Percentiles rank a stretch among this genome's conserved stretches.
These are phyloP conservation scores for Anolis carolinensis DNA, from an alignment of 2,113 vertebrate genomes.

Conservation along the genomic window DNA sequence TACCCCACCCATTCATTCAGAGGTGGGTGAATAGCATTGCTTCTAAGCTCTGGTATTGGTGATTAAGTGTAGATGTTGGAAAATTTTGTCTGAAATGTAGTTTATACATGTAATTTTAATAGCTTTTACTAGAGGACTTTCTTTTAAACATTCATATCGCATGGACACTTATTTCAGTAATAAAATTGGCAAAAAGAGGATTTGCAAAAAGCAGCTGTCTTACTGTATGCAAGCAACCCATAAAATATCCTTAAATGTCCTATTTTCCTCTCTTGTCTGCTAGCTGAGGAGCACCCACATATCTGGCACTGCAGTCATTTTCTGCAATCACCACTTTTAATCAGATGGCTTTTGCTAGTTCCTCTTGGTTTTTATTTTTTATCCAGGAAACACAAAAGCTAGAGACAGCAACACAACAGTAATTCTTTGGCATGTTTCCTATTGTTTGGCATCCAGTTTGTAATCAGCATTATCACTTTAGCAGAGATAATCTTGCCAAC, in stretches of 20 bases:
- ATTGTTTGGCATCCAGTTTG: background rate
- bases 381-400: background rate
- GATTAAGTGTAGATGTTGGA: background rate
- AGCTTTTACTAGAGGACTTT: no score
- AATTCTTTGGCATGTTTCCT: background rate
- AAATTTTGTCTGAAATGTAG: background rate
- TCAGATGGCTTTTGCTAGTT: background rate
- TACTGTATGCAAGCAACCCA: no score
- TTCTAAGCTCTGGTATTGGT: background rate
- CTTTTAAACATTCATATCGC: no score
- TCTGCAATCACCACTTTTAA: background rate
- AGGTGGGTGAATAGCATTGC: no score
- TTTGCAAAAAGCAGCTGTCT: no score
- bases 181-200: no score
- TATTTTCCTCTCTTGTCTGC: no score
- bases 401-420: background rate
- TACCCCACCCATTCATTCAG: no score
- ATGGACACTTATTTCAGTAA: no score
- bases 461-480: background rate
- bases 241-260: no score
- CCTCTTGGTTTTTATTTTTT: background rate
- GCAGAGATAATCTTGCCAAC: background rate
- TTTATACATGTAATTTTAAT: background rate
- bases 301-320: no score
- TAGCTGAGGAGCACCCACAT: no score